These are phyloP conservation scores for Premnoplex brunnescens DNA, from an alignment of 2,797 vertebrate species.

Conservation along the genomic window DNA sequence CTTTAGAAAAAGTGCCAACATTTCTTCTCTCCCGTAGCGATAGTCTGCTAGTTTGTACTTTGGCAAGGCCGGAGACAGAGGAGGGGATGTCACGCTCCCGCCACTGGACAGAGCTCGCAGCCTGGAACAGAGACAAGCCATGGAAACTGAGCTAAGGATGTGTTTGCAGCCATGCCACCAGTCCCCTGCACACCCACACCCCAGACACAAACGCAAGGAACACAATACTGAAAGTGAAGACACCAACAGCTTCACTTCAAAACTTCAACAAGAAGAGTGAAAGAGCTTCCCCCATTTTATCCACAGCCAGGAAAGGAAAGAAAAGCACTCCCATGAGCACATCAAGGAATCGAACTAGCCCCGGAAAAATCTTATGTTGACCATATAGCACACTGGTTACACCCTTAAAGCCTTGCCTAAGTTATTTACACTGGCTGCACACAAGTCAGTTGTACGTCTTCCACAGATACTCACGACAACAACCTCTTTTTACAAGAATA, in stretches of 20 bases:
- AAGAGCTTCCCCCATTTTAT: neutral
- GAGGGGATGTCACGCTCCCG: constrained; percentile 89
- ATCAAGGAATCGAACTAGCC: neutral
- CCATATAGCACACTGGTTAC: neutral
- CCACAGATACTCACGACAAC: neutral
- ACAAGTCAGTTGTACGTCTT: neutral
- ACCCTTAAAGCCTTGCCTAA: neutral
- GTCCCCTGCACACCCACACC: neutral
- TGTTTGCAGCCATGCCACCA: neutral
- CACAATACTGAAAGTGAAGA: neutral
- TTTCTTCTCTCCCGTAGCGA: constrained; percentile 99
- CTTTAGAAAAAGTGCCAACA: constrained; percentile 99
- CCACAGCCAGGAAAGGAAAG: neutral
- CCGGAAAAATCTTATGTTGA: neutral
- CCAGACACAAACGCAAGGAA: neutral
- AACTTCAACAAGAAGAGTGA: neutral
- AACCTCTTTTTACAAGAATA: neutral
- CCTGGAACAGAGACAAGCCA: constrained; percentile 73
- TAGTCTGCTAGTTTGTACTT: constrained; percentile 99
- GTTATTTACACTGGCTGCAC: neutral
- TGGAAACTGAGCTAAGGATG: neutral
- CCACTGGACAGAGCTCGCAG: constrained; percentile 97
- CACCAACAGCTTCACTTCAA: neutral
- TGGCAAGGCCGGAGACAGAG: constrained; percentile 96
- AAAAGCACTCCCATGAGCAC: neutral